Percentiles rank a stretch among this genome's conserved stretches.
phyloP scores from a whole-genome alignment of 2,113 vertebrate genomes.

The Stigmatopora nigra region DNA sequence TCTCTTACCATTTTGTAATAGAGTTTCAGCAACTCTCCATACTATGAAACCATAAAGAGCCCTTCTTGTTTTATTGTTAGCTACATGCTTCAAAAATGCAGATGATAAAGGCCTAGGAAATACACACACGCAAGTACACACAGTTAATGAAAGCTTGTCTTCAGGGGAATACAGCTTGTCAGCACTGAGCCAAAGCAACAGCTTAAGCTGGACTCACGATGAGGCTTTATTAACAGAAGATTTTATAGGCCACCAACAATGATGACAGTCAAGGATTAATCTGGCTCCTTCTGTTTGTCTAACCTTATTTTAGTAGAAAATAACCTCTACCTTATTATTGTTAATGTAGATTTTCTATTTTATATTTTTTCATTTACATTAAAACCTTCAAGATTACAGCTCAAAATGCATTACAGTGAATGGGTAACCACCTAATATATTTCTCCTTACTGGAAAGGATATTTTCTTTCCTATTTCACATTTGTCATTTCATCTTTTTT shows the following conservation, averaged over 20 bases:
- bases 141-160: conserved; percentile 75
- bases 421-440: neutral
- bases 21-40: neutral
- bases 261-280: conserved; percentile 44
- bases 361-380: conserved; percentile 9
- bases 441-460: conserved; percentile 19
- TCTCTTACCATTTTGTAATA: neutral
- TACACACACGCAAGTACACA: conserved; percentile 5
- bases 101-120: neutral
- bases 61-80: neutral
- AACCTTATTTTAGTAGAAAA: neutral
- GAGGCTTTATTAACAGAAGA: conserved; percentile 59
- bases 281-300: conserved; percentile 38
- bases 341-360: neutral
- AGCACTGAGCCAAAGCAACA: conserved; percentile 52
- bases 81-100: conserved; percentile 14
- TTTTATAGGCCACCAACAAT: conserved; percentile 60
- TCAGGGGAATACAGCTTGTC: conserved; percentile 67
- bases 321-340: neutral
- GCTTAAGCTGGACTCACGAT: conserved; percentile 56
- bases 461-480: conserved; percentile 17
- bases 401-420: neutral
- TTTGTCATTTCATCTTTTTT: too few relatives aligned
- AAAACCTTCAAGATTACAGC: neutral
- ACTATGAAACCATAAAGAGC: neutral